Percentiles rank a stretch among this genome's conserved stretches.
Evolutionary conservation across 2,113 vertebrate species (phyloP).

Genomic region (Casuarius casuarius): DNA sequence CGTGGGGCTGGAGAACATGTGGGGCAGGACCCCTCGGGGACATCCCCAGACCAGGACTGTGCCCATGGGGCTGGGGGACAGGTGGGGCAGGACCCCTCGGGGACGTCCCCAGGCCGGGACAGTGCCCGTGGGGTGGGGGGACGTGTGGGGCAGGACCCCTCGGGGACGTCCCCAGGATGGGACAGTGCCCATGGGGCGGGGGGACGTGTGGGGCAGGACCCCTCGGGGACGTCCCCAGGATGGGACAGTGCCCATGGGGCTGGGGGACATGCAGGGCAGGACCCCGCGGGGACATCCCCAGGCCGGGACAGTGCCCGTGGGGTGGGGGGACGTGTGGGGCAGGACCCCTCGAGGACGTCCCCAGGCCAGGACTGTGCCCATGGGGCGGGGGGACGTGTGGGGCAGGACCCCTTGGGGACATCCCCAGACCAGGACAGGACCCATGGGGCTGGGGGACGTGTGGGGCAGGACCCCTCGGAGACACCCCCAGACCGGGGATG

Average conservation of each 20-base stretch:
- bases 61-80: no score
- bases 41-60: no score
- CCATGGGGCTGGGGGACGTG: neutral
- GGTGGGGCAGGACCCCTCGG: fast-evolving
- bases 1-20: neutral
- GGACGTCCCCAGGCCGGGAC: neutral
- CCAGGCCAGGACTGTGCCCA: no score
- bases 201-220: no score
- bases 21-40: no score
- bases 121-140: neutral
- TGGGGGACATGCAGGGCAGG: no score
- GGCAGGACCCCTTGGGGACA: neutral
- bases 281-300: no score
- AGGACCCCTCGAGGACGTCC: fast-evolving
- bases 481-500: neutral
- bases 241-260: no score
- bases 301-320: no score
- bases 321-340: no score
- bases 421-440: no score
- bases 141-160: fast-evolving
- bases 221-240: fast-evolving
- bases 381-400: neutral
- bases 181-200: neutral
- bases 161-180: fast-evolving
- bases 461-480: neutral